Evolutionary conservation across 2,797 vertebrate species (phyloP), one percentile per base, ranked within the genome.

Genomic region (Psittacula echo): DNA sequence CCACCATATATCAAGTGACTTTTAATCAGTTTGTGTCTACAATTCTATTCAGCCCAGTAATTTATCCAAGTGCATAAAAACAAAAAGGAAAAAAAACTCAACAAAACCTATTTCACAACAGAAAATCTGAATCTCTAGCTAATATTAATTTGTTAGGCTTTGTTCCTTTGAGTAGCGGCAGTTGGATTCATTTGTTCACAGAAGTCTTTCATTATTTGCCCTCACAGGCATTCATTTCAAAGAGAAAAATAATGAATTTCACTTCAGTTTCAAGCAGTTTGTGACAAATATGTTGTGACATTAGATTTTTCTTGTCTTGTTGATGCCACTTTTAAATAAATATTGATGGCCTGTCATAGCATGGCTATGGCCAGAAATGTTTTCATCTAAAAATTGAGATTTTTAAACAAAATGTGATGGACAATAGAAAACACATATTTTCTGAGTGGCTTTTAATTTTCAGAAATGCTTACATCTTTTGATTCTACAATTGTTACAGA

Each of bases 221-320:
- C 79, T 90, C 70, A 84, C 21, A 87, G 87, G 66, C 92, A 75
- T 89, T 84, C 48, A 66, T 86, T 92, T 92, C 56, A 89, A 78
- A 81, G 23, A 51, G 60, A 87, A 83, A 92, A 95, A 94, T 37
- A 86, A 93, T 74, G 89, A 86, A 90, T 90, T 95, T 82, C 14
- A 62, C n/a, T 93, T 85, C 10, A n/a, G 41, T 96, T 96, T 90
- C 81, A 94, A 94, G 78, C 41, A 93, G 81, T 94, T 53, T 95
- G 64, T 91, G 87, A 91, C 82, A 96, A 96, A 96, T 70, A 61
- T n/a, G 51, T 56, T 81, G 39, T 64, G 94, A 91, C 89, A 84
- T 60, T 91, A 92, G 54, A 93, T 94, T 96, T 50, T 92, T 58
- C 87, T 86, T 90, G 82, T 84, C 89, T 95, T 96, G 93, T 90